Percentiles rank a stretch among this genome's conserved stretches.
Conservation (phyloP, 2,888 invertebrate genomes). For the Falcaria lacertinaria region DNA sequence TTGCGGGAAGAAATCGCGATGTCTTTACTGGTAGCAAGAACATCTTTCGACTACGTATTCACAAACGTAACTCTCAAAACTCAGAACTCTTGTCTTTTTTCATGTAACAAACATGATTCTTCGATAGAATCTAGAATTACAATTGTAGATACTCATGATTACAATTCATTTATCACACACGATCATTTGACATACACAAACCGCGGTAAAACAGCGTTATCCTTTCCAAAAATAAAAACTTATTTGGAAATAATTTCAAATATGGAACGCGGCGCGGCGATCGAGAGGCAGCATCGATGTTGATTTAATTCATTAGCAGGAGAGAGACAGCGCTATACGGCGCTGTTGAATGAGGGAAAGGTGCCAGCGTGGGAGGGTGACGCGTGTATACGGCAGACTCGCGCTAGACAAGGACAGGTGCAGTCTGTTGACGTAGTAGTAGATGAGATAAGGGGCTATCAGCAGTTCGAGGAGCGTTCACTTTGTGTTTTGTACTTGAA, state of each 20-base stretch:
- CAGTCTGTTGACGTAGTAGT: slow-evolving; percentile 75
- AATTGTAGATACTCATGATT: too few species aligned
- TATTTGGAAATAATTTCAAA: slow-evolving; percentile 62
- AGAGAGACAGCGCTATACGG: slow-evolving; percentile 37
- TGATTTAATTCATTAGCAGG: slow-evolving; percentile 78
- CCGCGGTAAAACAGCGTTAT: too few species aligned
- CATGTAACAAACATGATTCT: too few species aligned
- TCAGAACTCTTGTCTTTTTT: too few species aligned
- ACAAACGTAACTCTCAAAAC: too few species aligned
- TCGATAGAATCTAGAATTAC: too few species aligned
- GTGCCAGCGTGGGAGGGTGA: slow-evolving; percentile 41
- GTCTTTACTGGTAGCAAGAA: too few species aligned
- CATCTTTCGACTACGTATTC: too few species aligned
- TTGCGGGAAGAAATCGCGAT: too few species aligned
- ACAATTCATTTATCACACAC: too few species aligned
- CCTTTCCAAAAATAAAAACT: background rate
- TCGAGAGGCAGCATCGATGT: slow-evolving; percentile 72
- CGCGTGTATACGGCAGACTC: slow-evolving; percentile 20
- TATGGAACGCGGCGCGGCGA: slow-evolving; percentile 54
- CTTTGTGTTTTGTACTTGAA: slow-evolving; percentile 48
- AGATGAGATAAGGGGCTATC: slow-evolving; percentile 78
- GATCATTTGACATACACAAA: too few species aligned
- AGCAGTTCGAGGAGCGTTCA: slow-evolving; percentile 56
- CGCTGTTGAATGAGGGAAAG: slow-evolving; percentile 42
- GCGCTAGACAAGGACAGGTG: slow-evolving; percentile 45